Evolutionary conservation across 53 echinoderm and acorn worm genomes (phyloP), one percentile per base, ranked within the genome.

Genomic region (Echinarachnius parma): DNA sequence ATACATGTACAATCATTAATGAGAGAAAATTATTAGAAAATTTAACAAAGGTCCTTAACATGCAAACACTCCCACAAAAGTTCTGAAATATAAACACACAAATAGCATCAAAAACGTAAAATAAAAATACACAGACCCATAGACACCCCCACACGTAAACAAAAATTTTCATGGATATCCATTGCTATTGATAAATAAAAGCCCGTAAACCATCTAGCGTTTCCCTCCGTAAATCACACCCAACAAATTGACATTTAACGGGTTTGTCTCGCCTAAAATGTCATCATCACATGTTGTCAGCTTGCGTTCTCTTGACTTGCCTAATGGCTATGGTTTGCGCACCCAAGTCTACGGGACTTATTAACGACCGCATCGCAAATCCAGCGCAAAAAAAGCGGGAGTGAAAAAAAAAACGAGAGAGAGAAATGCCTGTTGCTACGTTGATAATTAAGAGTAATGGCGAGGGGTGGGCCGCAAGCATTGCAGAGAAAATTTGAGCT

Each of bases 221-320:
- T 68, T 68, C 52, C 68, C 52, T 68, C 16, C 32, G 52, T 68
- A 68, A 68, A 68, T 68, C 68, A 68, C 68, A 68, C 68, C n/a
- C 68, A 32, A 28, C 29, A 52, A 68, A 48, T 68, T 68, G 68
- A 52, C 68, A 68, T 68, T 68, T 68, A 68, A 68, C 34, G 21
- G n/a, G n/a, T n/a, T n/a, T 29, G 52, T 34, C 68, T 68, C 34
- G 31, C 31, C 48, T 28, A 31, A 52, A 52, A 50, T 34, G 34
- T 18, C 68, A 68, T 4, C 37, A 65, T 28, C 39, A 62, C 42
- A 5, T 34, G 3, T 15, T 50, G 32, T 33, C 30, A 46, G 28
- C 28, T 2, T 32, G 25, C 19, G 34, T 29, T 49, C 31, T 52
- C 52, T 11, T 33, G 34, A 22, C 19, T 0, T 32, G 32, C 9